Evolutionary conservation across 2,113 vertebrate genomes (phyloP), one percentile per base, ranked within the genome.

Genomic region (Caranx melampygus): DNA sequence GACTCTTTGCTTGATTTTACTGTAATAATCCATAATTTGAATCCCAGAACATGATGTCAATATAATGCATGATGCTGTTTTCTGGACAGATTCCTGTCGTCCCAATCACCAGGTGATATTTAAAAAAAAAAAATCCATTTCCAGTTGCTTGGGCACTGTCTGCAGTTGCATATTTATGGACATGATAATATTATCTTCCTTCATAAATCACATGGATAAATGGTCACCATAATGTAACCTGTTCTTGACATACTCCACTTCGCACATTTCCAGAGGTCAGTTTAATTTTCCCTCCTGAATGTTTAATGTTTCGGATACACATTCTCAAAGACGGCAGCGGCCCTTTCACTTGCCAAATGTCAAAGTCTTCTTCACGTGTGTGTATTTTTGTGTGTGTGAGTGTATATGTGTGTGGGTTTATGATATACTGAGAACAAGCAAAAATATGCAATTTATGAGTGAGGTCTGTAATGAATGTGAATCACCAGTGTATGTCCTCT

Each of bases 211-310:
- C 60, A 84, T 64, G 59, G 76, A 73, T 67, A 85, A 90, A 85
- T 20, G 52, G 72, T 61, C 82, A n/a, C 65, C 78, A 52, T 78
- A 68, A 83, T 73, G 67, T 75, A 87, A 91, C 86, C 79, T 66
- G 45, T 66, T 85, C 78, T 85, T 87, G 84, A 90, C 79, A 79
- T 81, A 82, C 81, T 75, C 74, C 75, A 81, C 82, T 75, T 86
- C 21, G 12, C 72, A 82, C 62, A 54, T 89, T 82, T 87, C 57
- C 76, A 63, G 67, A 80, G 84, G 86, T 85, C 87, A 88, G 55
- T 89, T 88, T 78, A 55, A 79, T 84, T 87, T 85, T 89, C 83
- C 70, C 73, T 69, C 70, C 31, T 84, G 67, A 84, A 89, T 84
- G 72, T 85, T 79, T 89, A 82, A 89, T 90, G 79, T 81, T 82